Evolutionary conservation across 1,140 invertebrate species (phyloP).

Genomic region (Mactra quadrangularis): DNA sequence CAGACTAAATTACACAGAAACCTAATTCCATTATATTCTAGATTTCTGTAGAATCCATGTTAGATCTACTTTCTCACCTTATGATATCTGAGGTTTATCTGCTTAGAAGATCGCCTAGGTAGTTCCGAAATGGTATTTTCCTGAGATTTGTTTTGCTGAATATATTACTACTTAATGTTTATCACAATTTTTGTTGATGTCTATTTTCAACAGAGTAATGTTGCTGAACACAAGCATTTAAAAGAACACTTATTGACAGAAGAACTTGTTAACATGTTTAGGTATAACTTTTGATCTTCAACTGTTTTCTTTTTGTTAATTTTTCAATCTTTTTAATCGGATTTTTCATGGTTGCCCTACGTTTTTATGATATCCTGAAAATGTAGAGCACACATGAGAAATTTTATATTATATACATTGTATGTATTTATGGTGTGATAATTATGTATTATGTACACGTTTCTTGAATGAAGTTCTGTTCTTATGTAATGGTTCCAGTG

Average conservation of each 20-base stretch:
- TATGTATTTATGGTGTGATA: background rate
- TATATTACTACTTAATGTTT: background rate
- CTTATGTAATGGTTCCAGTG: no score
- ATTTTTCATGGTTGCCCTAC: background rate
- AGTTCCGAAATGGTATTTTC: background rate
- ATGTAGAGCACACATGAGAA: background rate
- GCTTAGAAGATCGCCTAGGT: no score
- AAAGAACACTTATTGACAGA: background rate
- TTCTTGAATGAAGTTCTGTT: background rate
- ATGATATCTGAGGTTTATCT: no score
- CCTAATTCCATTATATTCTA: background rate
- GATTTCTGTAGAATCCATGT: background rate
- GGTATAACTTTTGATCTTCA: background rate
- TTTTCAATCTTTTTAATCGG: background rate
- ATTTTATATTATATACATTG: background rate
- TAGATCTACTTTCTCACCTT: background rate
- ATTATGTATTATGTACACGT: background rate
- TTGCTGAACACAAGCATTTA: conserved; percentile 20
- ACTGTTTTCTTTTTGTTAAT: background rate
- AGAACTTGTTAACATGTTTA: conserved; percentile 35
- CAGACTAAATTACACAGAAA: no score
- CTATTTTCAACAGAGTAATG: conserved; percentile 43
- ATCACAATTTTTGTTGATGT: background rate
- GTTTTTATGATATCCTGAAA: background rate
- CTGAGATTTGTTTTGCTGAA: background rate